A percentile compares a stretch with the other conserved stretches of the same genome.
Evolutionary conservation across 2,888 invertebrate genomes (phyloP).

Genomic region (Acanthosepion lycidas): DNA sequence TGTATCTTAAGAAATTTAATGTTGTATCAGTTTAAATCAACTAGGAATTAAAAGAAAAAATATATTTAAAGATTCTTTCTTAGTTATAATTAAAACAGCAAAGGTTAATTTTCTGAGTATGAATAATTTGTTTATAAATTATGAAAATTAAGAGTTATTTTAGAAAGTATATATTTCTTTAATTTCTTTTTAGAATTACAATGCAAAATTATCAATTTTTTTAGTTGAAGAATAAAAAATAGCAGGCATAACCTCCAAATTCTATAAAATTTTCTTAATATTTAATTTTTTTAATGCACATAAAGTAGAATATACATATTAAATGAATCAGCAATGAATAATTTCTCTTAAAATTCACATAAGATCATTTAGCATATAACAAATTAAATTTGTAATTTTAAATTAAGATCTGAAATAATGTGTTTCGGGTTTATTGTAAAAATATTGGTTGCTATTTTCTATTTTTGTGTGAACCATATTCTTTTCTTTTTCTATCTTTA

Average conservation of each 20-base stretch:
- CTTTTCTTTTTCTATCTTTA: neutral
- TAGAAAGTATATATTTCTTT: neutral
- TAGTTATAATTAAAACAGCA: neutral
- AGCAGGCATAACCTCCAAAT: no score
- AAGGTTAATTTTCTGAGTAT: neutral
- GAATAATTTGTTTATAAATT: neutral
- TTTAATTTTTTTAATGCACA: no score
- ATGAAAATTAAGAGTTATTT: neutral
- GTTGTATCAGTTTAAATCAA: no score
- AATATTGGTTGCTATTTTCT: neutral
- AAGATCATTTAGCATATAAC: neutral
- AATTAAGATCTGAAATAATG: neutral
- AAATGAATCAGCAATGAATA: neutral
- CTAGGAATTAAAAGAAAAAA: neutral
- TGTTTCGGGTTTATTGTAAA: neutral
- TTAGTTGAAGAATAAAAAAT: no score
- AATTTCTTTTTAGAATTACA: neutral
- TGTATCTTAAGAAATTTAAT: no score
- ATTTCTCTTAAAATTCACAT: neutral
- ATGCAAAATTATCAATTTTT: neutral
- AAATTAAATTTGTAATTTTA: neutral
- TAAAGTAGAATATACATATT: no score
- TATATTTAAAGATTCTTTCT: neutral
- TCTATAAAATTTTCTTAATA: no score
- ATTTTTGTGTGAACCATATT: neutral